A percentile compares a stretch with the other conserved stretches of the same genome.
Conservation (phyloP, 2,888 invertebrate species). For the Eupithecia centaureata region DNA sequence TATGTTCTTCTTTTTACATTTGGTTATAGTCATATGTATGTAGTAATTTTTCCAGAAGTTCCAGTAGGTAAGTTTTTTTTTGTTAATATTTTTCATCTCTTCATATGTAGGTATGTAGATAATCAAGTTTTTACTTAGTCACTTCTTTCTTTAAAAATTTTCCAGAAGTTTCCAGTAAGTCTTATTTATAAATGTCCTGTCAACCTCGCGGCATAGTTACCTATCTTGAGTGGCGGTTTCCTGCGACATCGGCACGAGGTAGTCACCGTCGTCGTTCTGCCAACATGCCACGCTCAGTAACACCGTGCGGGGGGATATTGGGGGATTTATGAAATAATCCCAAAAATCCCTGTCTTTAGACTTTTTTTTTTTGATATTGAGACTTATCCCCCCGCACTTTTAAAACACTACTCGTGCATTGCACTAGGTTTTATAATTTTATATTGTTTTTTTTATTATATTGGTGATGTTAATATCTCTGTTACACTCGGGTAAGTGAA, state of each 20-base stretch:
- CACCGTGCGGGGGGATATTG: constrained; percentile 62
- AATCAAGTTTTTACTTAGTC: background rate
- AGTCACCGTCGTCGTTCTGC: constrained; percentile 79
- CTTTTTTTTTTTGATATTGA: background rate
- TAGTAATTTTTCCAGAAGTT: no score
- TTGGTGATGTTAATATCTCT: background rate
- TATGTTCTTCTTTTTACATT: no score
- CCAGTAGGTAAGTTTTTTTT: no score
- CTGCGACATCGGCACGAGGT: constrained; percentile 80
- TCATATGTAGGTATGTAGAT: no score
- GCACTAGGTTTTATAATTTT: constrained; percentile 64
- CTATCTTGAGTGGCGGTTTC: constrained; percentile 69
- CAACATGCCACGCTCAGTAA: constrained; percentile 77
- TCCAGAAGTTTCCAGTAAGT: background rate
- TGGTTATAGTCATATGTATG: no score
- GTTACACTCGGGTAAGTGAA: background rate
- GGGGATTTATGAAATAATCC: constrained; percentile 33
- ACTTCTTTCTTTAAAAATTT: background rate
- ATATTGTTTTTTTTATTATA: background rate
- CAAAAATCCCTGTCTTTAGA: background rate
- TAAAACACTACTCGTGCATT: constrained; percentile 77
- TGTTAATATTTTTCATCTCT: no score
- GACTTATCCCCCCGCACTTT: constrained; percentile 57
- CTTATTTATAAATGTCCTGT: constrained; percentile 42
- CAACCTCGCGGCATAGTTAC: constrained; percentile 62